Conservation (phyloP, 37 sponge, comb jelly and placozoan species). For the Beroe ovata region DNA sequence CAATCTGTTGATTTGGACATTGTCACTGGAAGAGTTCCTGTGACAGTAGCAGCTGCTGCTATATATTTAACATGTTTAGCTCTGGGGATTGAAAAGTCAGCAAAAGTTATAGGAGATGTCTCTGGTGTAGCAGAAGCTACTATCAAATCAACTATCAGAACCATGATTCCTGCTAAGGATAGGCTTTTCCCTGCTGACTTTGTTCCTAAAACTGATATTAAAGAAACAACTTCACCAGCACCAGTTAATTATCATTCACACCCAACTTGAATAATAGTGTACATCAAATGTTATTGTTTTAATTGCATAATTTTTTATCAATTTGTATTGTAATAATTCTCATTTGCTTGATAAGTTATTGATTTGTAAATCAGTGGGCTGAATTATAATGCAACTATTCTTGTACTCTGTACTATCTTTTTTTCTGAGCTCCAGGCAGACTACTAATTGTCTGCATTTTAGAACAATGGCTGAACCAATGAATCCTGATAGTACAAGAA, state of each 20-base stretch:
- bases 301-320: not conserved
- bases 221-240: not conserved
- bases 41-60: slow-evolving; percentile 90
- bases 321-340: not conserved
- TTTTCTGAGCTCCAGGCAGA: too few species aligned
- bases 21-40: slow-evolving; percentile 80
- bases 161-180: slow-evolving; percentile 79
- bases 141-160: slow-evolving; percentile 86
- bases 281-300: not conserved
- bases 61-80: slow-evolving; percentile 72
- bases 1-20: slow-evolving; percentile 84
- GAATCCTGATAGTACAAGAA: not conserved
- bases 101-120: slow-evolving; percentile 88
- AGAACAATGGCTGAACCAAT: not conserved
- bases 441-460: too few species aligned
- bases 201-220: slow-evolving; percentile 22
- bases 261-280: not conserved
- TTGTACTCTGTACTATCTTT: too few species aligned
- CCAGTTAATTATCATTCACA: not conserved
- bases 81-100: slow-evolving; percentile 37
- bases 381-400: too few species aligned
- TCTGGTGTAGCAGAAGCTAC: slow-evolving; percentile 99
- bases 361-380: too few species aligned
- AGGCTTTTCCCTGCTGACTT: slow-evolving; percentile 89
- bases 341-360: too few species aligned